A percentile compares a stretch with the other conserved stretches of the same genome.
Conservation (phyloP, 2,797 vertebrate genomes). For the Tenualosa thibaudeaui region DNA sequence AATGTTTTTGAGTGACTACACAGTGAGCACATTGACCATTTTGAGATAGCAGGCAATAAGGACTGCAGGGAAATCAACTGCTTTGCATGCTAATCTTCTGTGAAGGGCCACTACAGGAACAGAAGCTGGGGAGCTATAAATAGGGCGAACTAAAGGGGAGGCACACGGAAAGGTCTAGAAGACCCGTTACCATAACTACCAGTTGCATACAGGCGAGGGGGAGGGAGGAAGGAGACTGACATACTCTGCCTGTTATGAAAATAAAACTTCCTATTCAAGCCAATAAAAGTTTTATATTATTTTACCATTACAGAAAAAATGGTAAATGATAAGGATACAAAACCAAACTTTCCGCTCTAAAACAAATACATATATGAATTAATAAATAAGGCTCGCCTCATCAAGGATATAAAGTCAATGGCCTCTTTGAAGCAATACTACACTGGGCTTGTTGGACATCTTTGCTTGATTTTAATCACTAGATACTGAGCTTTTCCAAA, state of each 20-base stretch:
- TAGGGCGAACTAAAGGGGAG: constrained; percentile 68
- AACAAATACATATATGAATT: background rate
- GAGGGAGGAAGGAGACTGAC: background rate
- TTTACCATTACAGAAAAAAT: constrained; percentile 13
- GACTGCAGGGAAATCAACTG: background rate
- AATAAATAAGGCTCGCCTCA: background rate
- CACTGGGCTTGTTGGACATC: background rate
- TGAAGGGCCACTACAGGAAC: background rate
- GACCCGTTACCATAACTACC: constrained; percentile 35
- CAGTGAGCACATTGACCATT: background rate
- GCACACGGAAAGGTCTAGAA: constrained; percentile 43
- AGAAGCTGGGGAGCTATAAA: constrained; percentile 55
- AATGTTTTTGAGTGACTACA: background rate
- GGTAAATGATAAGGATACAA: constrained; percentile 5
- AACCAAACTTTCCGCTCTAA: background rate
- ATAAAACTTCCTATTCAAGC: background rate
- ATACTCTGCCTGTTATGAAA: background rate
- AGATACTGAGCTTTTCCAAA: background rate
- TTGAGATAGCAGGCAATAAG: background rate
- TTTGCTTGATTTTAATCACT: background rate
- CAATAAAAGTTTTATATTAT: background rate
- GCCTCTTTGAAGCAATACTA: background rate
- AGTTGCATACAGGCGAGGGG: background rate
- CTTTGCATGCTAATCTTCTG: background rate
- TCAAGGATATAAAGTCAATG: background rate